Percentiles rank a stretch among this genome's conserved stretches.
Conservation (phyloP, 37 sponge, comb jelly and placozoan genomes). For the Theonella swinhoei region DNA sequence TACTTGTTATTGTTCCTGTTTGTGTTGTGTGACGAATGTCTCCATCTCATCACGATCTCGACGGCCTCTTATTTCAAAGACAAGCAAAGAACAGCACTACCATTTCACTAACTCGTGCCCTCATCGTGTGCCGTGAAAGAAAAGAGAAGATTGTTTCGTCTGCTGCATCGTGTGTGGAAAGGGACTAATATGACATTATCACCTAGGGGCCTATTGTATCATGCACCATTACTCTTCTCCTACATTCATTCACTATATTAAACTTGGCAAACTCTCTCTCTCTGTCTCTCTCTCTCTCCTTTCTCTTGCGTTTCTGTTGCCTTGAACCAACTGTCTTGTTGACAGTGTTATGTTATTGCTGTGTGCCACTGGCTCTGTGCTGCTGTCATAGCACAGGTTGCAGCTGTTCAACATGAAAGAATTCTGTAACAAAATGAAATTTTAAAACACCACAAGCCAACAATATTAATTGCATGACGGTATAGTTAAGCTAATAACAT, state of each 20-base stretch:
- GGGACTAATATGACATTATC: too few species aligned
- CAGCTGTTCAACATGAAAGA: not conserved
- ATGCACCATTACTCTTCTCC: too few species aligned
- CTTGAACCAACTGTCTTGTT: not conserved
- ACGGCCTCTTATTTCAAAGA: not conserved
- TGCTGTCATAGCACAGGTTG: not conserved
- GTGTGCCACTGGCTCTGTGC: not conserved
- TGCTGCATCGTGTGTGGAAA: too few species aligned
- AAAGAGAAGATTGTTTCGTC: too few species aligned
- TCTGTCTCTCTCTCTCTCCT: not conserved
- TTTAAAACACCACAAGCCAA: too few species aligned
- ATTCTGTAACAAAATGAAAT: not conserved
- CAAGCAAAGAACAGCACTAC: too few species aligned
- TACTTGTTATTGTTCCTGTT: not conserved
- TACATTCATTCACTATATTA: too few species aligned
- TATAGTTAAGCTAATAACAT: too few species aligned
- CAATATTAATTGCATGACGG: too few species aligned
- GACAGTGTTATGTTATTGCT: not conserved
- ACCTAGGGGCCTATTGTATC: too few species aligned
- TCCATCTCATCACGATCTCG: not conserved
- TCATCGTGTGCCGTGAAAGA: too few species aligned
- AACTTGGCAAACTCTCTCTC: not conserved
- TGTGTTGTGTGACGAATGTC: not conserved
- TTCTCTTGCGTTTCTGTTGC: not conserved
- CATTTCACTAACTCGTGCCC: too few species aligned